These are phyloP conservation scores for Mellilla xanthometata DNA, from an alignment of 2,888 invertebrate species.

Conservation along the genomic window DNA sequence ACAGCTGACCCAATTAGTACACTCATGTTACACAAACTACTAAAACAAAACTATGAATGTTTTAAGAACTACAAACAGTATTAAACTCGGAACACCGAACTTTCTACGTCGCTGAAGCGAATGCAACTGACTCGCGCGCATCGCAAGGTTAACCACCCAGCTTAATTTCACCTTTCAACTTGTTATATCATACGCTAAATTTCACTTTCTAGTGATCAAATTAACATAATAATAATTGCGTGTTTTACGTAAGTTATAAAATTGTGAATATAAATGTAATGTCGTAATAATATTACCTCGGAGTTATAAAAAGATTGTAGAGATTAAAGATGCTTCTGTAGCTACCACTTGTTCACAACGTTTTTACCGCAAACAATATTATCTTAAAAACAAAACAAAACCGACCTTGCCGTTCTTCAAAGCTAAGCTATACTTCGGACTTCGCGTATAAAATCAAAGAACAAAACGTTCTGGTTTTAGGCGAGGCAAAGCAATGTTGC, in stretches of 20 bases:
- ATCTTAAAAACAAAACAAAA: no score
- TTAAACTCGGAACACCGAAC: conserved; percentile 29
- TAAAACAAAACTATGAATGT: conserved; percentile 16
- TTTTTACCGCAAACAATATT: no score
- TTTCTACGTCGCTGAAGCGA: conserved; percentile 46
- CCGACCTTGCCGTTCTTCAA: no score
- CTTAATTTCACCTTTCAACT: conserved; percentile 73
- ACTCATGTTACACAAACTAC: conserved; percentile 44
- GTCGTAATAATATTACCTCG: conserved; percentile 1
- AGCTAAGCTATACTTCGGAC: no score
- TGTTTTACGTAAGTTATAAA: conserved; percentile 25
- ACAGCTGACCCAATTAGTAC: conserved; percentile 56
- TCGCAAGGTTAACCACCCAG: conserved; percentile 53
- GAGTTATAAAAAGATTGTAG: no score
- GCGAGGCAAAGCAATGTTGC: no score
- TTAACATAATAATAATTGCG: conserved; percentile 37
- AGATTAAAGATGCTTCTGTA: no score
- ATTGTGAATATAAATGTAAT: no score
- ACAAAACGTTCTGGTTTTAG: no score
- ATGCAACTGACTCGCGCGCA: conserved; percentile 35
- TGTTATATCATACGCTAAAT: conserved; percentile 59
- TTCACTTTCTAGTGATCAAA: conserved; percentile 58
- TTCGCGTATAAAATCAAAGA: no score
- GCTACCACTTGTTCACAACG: no score
- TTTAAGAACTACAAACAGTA: conserved; percentile 12